Evolutionary conservation across 2,797 vertebrate genomes (phyloP), one percentile per base, ranked within the genome.

Genomic region (Gadopsis bispinosus): DNA sequence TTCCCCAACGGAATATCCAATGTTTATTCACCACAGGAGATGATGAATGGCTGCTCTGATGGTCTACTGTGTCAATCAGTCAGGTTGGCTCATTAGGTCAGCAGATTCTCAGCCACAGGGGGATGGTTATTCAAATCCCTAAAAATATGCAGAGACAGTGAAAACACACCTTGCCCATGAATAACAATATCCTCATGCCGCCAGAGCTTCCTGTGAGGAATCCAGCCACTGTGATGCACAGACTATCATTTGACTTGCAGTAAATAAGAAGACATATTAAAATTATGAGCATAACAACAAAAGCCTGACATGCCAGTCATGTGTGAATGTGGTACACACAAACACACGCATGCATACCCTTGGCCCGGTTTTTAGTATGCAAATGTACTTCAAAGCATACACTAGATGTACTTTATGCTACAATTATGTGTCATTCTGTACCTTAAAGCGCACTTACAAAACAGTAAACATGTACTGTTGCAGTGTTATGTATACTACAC

Each of bases 11-110:
- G 81, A 87, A 80, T 63, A 71, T 62, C 66, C 84, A 56, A 81
- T 88, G 83, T 90, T 90, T 92, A 89, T 91, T 89, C 87, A 89
- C 80, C 4, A 3, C 61, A 41, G 72, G 65, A 75, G 80, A 77
- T 81, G 91, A 91, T 89, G 87, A 89, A 89, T 83, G 86, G 76
- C 80, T 77, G 53, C 83, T 75, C 16, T 17, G 73, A 83, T 68
- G 76, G 77, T 87, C 84, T 84, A 70, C 68, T 59, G 87, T 85
- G 89, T 92, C 90, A 89, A 83, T 91, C 90, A 90, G 85, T 92
- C 87, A 88, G 86, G 75, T 69, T 64, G 76, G 75, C 81, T 90
- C 87, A 81, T 92, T 92, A 92, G 91, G 92, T 93, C 92, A 92
- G 91, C 93, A 91, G 59, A 92, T 91, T 91, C 83, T 31, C 43